Conservation (phyloP, 2,113 vertebrate species). For the Hirundichthys speculiger region DNA sequence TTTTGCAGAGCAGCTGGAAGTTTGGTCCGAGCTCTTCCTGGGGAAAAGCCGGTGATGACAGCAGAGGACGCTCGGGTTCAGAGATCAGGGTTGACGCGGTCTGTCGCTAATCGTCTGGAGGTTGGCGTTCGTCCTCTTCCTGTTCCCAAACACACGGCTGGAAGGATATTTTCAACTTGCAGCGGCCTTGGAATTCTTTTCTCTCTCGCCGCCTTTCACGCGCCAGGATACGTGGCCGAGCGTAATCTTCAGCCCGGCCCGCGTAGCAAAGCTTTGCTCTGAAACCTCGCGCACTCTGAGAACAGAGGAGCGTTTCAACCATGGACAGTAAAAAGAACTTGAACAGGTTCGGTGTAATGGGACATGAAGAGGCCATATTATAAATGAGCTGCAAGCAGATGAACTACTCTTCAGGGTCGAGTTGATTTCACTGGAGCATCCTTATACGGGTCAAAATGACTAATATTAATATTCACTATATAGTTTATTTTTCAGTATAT, state of each 20-base stretch:
- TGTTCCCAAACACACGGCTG: slow-evolving; percentile 53
- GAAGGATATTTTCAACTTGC: slow-evolving; percentile 50
- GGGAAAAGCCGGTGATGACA: slow-evolving; percentile 34
- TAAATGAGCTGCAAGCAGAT: too few species aligned
- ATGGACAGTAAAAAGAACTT: too few species aligned
- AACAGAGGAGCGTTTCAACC: too few species aligned
- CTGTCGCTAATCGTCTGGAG: slow-evolving; percentile 49
- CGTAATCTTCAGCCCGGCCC: too few species aligned
- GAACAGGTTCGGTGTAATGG: too few species aligned
- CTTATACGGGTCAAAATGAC: too few species aligned
- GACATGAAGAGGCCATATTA: too few species aligned
- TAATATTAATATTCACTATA: too few species aligned
- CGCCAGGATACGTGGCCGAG: slow-evolving; percentile 5
- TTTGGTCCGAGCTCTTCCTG: slow-evolving; percentile 49
- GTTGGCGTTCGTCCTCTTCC: slow-evolving; percentile 56
- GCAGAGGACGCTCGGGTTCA: slow-evolving; percentile 54
- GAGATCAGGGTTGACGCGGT: slow-evolving; percentile 56
- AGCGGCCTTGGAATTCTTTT: slow-evolving; percentile 40
- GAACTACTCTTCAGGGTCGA: too few species aligned
- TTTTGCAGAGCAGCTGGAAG: slow-evolving; percentile 15
- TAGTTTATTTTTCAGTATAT: not conserved
- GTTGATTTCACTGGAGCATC: too few species aligned
- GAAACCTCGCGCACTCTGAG: too few species aligned
- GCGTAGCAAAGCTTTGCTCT: too few species aligned
- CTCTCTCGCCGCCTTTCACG: slow-evolving; percentile 1